Evolutionary conservation across 2,888 invertebrate species (phyloP).

Genomic region (Argyresthia albistria): DNA sequence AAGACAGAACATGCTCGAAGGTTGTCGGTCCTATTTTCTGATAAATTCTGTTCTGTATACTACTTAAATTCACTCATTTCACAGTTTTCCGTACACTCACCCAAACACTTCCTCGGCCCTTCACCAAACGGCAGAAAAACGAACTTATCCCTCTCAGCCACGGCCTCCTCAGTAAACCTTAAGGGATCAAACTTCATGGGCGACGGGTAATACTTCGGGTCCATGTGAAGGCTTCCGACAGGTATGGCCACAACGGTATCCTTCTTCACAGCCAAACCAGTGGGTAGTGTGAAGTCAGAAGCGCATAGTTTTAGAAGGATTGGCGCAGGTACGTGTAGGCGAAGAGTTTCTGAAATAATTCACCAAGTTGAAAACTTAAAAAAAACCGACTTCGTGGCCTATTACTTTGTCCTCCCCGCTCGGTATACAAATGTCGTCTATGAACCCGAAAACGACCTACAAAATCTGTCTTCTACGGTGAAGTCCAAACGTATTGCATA

Average conservation of each 20-base stretch:
- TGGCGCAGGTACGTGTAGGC: slow-evolving; percentile 22
- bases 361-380: no score
- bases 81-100: slow-evolving; percentile 6
- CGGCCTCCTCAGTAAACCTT: slow-evolving; percentile 43
- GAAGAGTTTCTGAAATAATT: slow-evolving; percentile 26
- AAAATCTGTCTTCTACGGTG: no score
- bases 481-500: no score
- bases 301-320: slow-evolving; percentile 24
- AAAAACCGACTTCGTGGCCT: no score
- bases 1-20: no score
- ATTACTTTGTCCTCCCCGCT: no score
- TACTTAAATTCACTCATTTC: no score
- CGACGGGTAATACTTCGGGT: slow-evolving; percentile 52
- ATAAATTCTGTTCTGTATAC: no score
- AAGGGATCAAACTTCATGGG: slow-evolving; percentile 66
- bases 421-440: no score
- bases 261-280: slow-evolving; percentile 9
- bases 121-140: slow-evolving; percentile 42
- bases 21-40: no score
- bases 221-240: slow-evolving; percentile 45
- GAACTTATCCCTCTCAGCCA: slow-evolving; percentile 19
- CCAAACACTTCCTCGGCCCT: slow-evolving; percentile 24
- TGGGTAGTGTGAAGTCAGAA: slow-evolving; percentile 12
- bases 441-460: no score
- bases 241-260: slow-evolving; percentile 31